Evolutionary conservation across 1,140 invertebrate species (phyloP).

Genomic region (Philotrypesis tridentata): DNA sequence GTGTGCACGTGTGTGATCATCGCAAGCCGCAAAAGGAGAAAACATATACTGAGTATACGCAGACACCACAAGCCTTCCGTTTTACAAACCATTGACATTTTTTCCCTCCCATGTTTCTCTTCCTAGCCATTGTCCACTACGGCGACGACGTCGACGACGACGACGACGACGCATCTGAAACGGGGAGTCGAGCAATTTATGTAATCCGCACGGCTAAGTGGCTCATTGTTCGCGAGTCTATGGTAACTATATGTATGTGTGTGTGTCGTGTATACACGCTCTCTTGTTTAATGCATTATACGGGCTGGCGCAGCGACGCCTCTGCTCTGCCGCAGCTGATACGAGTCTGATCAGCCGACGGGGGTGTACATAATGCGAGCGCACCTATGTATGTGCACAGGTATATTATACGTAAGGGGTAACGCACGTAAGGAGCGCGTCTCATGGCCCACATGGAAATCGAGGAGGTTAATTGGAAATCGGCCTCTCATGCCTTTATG

Average conservation of each 20-base stretch:
- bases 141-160: background rate
- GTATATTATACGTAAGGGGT: background rate
- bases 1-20: too few relatives aligned
- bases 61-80: background rate
- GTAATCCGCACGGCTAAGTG: constrained; percentile 58
- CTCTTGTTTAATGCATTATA: constrained; percentile 51
- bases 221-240: constrained; percentile 56
- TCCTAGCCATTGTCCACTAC: background rate
- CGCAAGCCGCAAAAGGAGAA: background rate
- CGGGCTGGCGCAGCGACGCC: background rate
- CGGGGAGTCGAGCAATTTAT: constrained; percentile 52
- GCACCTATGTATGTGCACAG: background rate
- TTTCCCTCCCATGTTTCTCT: background rate
- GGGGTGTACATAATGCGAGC: background rate
- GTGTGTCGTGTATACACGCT: too few relatives aligned
- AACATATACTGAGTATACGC: background rate
- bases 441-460: background rate
- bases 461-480: constrained; percentile 17
- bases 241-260: background rate
- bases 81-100: background rate
- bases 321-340: background rate
- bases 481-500: background rate
- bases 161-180: background rate
- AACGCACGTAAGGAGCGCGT: background rate
- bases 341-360: background rate